These are phyloP conservation scores for Drosophila nigritarsus DNA, from an alignment of 2,888 invertebrate species.

Conservation along the genomic window DNA sequence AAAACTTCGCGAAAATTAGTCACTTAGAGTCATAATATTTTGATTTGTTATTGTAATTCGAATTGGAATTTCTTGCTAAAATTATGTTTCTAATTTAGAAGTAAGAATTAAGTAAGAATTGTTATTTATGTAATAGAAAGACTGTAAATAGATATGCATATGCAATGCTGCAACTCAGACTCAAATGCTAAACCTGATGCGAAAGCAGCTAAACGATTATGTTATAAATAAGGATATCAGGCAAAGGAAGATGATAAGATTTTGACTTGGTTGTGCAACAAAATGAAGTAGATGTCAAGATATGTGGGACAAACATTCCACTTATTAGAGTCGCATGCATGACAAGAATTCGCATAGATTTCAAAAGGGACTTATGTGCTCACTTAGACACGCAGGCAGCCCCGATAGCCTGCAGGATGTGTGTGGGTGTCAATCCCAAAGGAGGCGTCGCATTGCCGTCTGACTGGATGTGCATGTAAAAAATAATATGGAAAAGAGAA, in stretches of 20 bases:
- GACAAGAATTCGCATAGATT: constrained; percentile 54
- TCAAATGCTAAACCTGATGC: neutral
- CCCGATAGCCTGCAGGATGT: constrained; percentile 3
- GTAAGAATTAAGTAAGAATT: no score
- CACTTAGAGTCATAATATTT: no score
- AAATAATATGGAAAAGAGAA: constrained; percentile 29
- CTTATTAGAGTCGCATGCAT: constrained; percentile 32
- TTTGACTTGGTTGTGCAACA: constrained; percentile 8
- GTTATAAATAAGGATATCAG: constrained; percentile 12
- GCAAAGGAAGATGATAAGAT: neutral
- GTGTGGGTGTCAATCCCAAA: constrained; percentile 5
- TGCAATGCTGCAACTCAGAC: neutral
- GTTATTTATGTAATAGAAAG: neutral
- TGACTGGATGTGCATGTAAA: constrained; percentile 57
- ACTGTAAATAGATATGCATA: neutral
- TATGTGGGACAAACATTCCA: constrained; percentile 21
- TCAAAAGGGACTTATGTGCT: constrained; percentile 50
- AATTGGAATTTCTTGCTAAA: no score
- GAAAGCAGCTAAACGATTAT: neutral
- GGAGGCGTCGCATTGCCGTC: constrained; percentile 53
- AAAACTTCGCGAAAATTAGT: no score
- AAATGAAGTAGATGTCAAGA: constrained; percentile 7
- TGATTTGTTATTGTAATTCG: no score
- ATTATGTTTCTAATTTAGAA: no score
- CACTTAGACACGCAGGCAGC: constrained; percentile 55